Evolutionary conservation across 2,113 vertebrate genomes (phyloP), one percentile per base, ranked within the genome.

Genomic region (Leptobrachium leishanense): DNA sequence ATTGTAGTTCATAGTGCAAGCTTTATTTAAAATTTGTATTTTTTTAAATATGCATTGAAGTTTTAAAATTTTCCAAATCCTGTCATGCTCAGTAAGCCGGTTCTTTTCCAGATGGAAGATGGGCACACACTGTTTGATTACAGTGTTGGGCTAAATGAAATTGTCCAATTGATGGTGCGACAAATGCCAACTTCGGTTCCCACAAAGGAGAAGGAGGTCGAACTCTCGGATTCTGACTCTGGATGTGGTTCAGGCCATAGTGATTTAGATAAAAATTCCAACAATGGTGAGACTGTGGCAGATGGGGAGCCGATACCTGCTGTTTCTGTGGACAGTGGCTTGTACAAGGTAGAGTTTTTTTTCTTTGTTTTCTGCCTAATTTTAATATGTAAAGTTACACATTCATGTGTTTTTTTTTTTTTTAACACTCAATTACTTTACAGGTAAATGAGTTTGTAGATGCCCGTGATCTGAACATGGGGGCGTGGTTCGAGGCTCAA

Each of bases 51-150:
- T 31, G 20, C 20, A 31, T 31, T 0, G 20, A 31, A 31, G 20
- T 31, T 31, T 31, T 31, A 31, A 31, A 31, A 31, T 31, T 31
- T 31, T 31, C 20, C 20, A 31, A 31, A 31, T 31, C 20, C 20
- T 31, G 20, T 31, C 20, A 31, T 31, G 20, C 20, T 31, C 1
- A 31, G 20, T 31, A 31, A 31, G 20, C 20, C 1, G 20, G 8
- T 13, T 63, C 59, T 62, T 39, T 81, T 15, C 4, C 74, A 99
- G 97, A 99, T 98, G 97, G 97, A 98, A 81, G 94, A 99, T 0
- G 95, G 96, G 0, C 97, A 99, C 87, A 98, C 96, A 12, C 93
- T 99, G 68, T 99, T 99, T 1, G 97, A 99, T 79, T 98, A 98
- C 46, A 97, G 89, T 0, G 95, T 99, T 4, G 95, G 95, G 2